Base-by-base conservation (phyloP, 1,140 invertebrate species). In the Kradibia gibbosae region DNA sequence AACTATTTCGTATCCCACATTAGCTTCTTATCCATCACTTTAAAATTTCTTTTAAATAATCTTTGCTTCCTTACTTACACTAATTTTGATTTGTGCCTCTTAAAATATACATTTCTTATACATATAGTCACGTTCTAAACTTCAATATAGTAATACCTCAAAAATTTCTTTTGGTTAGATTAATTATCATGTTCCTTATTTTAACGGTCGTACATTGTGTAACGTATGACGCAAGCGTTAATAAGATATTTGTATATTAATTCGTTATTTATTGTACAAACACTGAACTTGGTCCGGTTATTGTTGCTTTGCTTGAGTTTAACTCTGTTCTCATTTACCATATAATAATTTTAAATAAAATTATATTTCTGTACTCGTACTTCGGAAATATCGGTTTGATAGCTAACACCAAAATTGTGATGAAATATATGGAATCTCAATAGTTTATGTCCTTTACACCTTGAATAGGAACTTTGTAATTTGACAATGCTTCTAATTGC, bases 41-140 rank as follows among this genome's bases (percentile, higher is more conserved):
- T 62, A 74, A 67, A 60, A 50, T 80, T 75, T 55, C 22, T 81
- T 53, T 75, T 72, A 71, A 11, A 79, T 78, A 71, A 78, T 71
- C 42, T 73, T 45, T 72, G 10, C 28, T 28, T 70, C 13, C 65
- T 73, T 50, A 45, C 73, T 67, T 81, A 77, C 0, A 28, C 74
- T 78, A 82, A 72, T 82, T 82, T 82, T 82, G 80, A 82, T 82
- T 82, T 82, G 80, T 82, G 80, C 80, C 78, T 60, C 80, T 82
- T 82, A 82, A 28, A 78, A 77, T 77, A 53, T 82, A 82, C 67
- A 78, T 20, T 77, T 76, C 80, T 78, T 78, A 77, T 45, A 48
- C 65, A 77, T 71, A 76, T 76, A 75, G 55, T 74, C 78, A 45
- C 53, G 20, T 74, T 67, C 42, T 55, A 34, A 72, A 57, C 76